Percentiles rank a stretch among this genome's conserved stretches.
phyloP scores from a whole-genome alignment of 2,888 invertebrate genomes.

The Stenurella melanura region DNA sequence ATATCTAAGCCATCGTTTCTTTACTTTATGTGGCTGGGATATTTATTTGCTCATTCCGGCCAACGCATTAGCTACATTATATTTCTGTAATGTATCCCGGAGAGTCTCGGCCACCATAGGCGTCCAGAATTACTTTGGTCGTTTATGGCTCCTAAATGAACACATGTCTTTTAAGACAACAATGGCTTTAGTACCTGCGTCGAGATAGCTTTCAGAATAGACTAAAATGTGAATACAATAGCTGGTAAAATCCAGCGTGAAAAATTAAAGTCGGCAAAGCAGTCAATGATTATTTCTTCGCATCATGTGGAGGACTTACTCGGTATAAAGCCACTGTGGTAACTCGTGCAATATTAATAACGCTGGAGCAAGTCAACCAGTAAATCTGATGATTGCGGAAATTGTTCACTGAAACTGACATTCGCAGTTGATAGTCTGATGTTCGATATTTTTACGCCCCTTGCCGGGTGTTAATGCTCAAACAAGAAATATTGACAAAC shows the following conservation, averaged over 20 bases:
- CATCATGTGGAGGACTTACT: conserved; percentile 37
- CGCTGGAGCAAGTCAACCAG: conserved; percentile 50
- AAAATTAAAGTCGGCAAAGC: neutral
- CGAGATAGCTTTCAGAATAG: neutral
- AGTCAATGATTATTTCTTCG: neutral
- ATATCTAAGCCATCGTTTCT: conserved; percentile 60
- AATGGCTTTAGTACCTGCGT: conserved; percentile 35
- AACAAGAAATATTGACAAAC: neutral
- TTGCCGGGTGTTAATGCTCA: conserved; percentile 32
- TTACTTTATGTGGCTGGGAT: conserved; percentile 60
- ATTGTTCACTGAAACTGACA: conserved; percentile 46
- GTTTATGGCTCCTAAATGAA: conserved; percentile 35
- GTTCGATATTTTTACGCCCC: conserved; percentile 46
- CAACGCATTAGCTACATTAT: conserved; percentile 62
- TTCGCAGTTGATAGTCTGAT: conserved; percentile 45
- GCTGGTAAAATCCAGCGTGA: neutral
- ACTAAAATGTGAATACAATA: conserved; percentile 1
- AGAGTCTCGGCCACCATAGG: conserved; percentile 40
- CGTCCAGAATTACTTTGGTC: conserved; percentile 42
- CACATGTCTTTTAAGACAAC: conserved; percentile 33
- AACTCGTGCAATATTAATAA: conserved; percentile 53
- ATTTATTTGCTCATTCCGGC: conserved; percentile 65
- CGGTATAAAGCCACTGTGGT: conserved; percentile 20
- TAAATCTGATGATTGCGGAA: conserved; percentile 52
- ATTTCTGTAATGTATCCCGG: conserved; percentile 42